phyloP scores from a whole-genome alignment of 1,140 invertebrate species.

The Drepana arcuata region DNA sequence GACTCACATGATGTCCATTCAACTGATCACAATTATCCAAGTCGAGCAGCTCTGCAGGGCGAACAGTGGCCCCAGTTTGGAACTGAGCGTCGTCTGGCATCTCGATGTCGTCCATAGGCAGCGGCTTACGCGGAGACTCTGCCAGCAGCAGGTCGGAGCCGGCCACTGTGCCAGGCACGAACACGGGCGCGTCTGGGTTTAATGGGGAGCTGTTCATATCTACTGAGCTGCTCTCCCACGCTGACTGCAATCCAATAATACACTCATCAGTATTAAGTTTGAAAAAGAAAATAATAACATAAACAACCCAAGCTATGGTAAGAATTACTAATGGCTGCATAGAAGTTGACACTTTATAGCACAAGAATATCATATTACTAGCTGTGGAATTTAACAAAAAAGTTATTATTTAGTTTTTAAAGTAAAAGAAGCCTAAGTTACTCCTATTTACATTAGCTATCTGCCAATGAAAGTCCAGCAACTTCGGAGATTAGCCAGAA shows the following conservation, averaged over 20 bases:
- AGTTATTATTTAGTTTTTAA: no score
- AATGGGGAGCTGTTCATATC: conserved; percentile 80
- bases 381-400: no score
- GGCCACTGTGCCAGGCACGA: conserved; percentile 74
- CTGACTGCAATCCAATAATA: conserved; percentile 38
- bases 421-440: no score
- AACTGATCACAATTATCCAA: conserved; percentile 65
- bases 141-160: conserved; percentile 73
- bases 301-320: no score
- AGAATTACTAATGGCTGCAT: no score
- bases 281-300: conserved; percentile 1
- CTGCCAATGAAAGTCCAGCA: no score
- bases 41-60: conserved; percentile 74
- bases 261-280: neutral
- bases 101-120: conserved; percentile 74
- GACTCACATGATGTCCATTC: conserved; percentile 70
- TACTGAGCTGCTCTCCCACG: conserved; percentile 68
- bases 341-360: no score
- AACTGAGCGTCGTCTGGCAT: conserved; percentile 78
- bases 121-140: conserved; percentile 76
- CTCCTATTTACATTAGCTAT: no score
- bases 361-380: no score
- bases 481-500: no score
- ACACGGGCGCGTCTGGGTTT: conserved; percentile 82
- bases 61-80: conserved; percentile 71